These are phyloP conservation scores for Drosophila infuscata DNA, from an alignment of 2,888 invertebrate species.

Conservation along the genomic window DNA sequence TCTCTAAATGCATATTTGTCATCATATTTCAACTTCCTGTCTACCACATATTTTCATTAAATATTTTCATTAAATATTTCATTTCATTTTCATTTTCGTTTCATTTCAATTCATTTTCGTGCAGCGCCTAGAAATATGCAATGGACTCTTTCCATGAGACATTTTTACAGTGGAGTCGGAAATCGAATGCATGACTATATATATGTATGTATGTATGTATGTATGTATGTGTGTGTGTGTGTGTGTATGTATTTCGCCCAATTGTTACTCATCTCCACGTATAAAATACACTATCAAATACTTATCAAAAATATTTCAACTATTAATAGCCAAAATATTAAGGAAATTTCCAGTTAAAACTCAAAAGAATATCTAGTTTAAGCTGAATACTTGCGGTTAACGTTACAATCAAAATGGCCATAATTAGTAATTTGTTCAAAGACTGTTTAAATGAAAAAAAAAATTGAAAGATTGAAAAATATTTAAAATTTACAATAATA, in stretches of 20 bases:
- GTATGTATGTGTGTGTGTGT: not conserved
- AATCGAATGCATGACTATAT: constrained; percentile 15
- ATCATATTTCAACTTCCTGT: not conserved
- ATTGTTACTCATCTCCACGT: constrained; percentile 11
- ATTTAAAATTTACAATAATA: not conserved
- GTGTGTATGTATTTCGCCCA: constrained; percentile 2
- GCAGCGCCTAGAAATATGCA: constrained; percentile 52
- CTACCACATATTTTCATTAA: not conserved
- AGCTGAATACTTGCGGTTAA: not conserved
- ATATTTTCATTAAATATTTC: not conserved
- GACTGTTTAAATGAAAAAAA: not conserved
- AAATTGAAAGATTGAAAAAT: not conserved
- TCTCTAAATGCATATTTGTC: constrained; percentile 16
- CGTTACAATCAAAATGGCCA: not conserved
- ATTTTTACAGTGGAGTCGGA: constrained; percentile 34
- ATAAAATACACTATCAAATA: not conserved
- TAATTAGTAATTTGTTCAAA: not conserved
- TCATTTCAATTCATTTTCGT: constrained; percentile 32
- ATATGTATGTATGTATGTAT: not conserved
- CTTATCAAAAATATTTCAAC: not conserved
- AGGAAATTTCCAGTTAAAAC: not conserved
- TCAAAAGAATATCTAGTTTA: not conserved
- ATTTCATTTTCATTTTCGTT: constrained; percentile 26
- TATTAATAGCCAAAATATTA: not conserved
- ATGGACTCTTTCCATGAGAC: constrained; percentile 18